phyloP scores from a whole-genome alignment of 2,888 invertebrate genomes.

The Campoplex capitator region DNA sequence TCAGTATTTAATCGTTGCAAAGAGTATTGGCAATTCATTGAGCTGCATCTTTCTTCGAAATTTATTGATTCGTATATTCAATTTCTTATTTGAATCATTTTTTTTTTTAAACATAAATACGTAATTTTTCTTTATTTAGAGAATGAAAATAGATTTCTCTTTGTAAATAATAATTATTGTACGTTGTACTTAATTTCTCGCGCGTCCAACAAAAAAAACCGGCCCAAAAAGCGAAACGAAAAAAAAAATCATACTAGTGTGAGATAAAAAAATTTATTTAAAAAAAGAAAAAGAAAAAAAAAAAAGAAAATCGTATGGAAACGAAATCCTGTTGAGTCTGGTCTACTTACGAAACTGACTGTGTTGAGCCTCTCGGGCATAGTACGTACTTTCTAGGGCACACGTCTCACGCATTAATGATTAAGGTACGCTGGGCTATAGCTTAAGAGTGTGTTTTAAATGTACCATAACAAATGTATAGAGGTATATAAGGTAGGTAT shows the following conservation, averaged over 20 bases:
- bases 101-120: neutral
- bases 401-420: slow-evolving; percentile 84
- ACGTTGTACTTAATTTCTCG: slow-evolving; percentile 34
- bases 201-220: slow-evolving; percentile 79
- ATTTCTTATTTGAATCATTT: neutral
- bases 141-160: neutral
- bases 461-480: slow-evolving; percentile 80
- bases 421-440: slow-evolving; percentile 82
- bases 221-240: slow-evolving; percentile 76
- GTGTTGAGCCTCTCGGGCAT: slow-evolving; percentile 83
- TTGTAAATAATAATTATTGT: neutral
- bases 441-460: slow-evolving; percentile 80
- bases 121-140: neutral
- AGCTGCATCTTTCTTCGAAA: slow-evolving; percentile 18
- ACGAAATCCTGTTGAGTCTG: slow-evolving; percentile 81
- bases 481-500: slow-evolving; percentile 72
- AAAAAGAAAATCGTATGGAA: slow-evolving; percentile 49
- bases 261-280: slow-evolving; percentile 15
- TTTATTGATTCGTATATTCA: neutral
- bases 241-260: slow-evolving; percentile 43
- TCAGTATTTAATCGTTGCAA: slow-evolving; percentile 20
- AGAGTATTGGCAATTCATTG: slow-evolving; percentile 47
- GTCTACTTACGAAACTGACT: slow-evolving; percentile 85
- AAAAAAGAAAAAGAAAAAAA: slow-evolving; percentile 63
- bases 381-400: slow-evolving; percentile 84